Evolutionary conservation across 2,113 vertebrate genomes (phyloP), one percentile per base, ranked within the genome.

Genomic region (Vireo altiloquus): DNA sequence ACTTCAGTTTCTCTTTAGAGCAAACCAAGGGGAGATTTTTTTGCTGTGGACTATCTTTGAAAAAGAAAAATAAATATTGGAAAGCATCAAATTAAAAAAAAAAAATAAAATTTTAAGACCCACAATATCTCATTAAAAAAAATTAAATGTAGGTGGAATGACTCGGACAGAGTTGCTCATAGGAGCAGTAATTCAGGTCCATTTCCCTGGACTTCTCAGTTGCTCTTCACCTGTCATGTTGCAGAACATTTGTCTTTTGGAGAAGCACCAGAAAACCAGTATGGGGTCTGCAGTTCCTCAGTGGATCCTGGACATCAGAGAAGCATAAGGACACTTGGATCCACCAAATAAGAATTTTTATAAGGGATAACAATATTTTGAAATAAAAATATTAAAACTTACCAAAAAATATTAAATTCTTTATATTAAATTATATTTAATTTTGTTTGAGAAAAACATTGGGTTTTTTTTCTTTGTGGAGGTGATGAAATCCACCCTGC

Each of bases 371-470:
- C 8, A 53, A 23, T 61, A 16, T 66, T 78, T 42, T 74, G 1
- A 60, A 86, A 87, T 49, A 10, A 75, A 69, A 68, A 47, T 8
- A 87, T 53, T 49, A 46, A 71, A 66, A 75, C 3, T 72, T 22
- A 57, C 4, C 1, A 80, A 88, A 81, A 69, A 39, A 7, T 15
- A n/a, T 13, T 47, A 22, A 78, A 17, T 0, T 70, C 15, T 52
- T 90, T 12, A n/a, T n/a, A n/a, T n/a, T n/a, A n/a, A n/a, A n/a
- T n/a, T n/a, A n/a, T n/a, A n/a, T n/a, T n/a, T n/a, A n/a, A n/a
- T n/a, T n/a, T n/a, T 1, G 0, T 4, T 68, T 47, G 52, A 54
- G 15, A 85, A 69, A 50, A 42, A 2, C 0, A 0, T 4, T 39
- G 12, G 1, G 0, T 7, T 28, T 24, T 82, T 42, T 54, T 79